Evolutionary conservation across 2,888 invertebrate genomes (phyloP), one percentile per base, ranked within the genome.

Genomic region (Tromatobia lineatoria): DNA sequence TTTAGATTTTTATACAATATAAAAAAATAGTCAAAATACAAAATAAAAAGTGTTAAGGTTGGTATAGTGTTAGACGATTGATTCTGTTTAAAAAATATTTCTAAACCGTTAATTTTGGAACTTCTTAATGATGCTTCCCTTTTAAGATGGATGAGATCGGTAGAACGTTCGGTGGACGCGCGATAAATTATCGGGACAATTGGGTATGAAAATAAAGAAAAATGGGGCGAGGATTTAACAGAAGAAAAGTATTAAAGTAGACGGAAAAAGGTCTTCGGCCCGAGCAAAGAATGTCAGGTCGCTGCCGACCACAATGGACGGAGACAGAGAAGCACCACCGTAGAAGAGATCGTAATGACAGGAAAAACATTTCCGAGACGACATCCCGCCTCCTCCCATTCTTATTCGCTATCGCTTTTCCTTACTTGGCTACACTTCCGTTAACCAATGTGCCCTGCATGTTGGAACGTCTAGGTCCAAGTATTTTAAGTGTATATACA

Each of bases 291-390:
- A 47, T 59, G 34, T 42, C 15, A 73, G 45, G 6, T 15, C 42
- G 57, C n/a, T 10, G 18, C 25, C 61, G n/a, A 50, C 52, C 64
- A 52, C 45, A 64, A 38, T 20, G 74, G 61, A 61, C 64, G 34
- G 11, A 34, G 74, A 73, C 15, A 13, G n/a, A 18, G 73, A 25
- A n/a, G 50, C 69, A 61, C 10, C 15, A 52, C 18, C 20, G 67
- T 20, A 50, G 47, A 50, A 42, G 50, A 50, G 59, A 82, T 77
- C 71, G 82, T 82, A 82, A 82, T 77, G 73, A 77, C 73, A 73
- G 67, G 82, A 77, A 82, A 77, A 82, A 82, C 82, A 82, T 77
- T 77, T 82, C 82, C 73, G 73, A 42, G 25, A 77, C 82, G 82
- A 82, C 77, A 73, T 73, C 45, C 77, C 45, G 45, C 61, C 50